Base-by-base conservation (phyloP, 2,113 vertebrate genomes). In the Drymodes brunneopygia region DNA sequence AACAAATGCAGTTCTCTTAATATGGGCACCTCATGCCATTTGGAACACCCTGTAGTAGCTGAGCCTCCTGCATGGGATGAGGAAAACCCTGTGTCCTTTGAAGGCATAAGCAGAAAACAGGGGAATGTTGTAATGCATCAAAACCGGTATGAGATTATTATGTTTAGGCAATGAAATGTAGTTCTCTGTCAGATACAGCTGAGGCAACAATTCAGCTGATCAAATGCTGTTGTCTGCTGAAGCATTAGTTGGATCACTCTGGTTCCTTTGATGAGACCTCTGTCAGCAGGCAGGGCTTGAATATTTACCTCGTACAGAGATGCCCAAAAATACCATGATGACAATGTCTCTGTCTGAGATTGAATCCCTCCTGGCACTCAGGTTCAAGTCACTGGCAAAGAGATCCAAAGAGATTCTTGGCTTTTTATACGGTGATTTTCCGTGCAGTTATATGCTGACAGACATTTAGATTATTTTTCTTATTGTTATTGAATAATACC, bases 21-120 rank as follows among this genome's bases (percentile, higher is more conserved):
- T 56, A 42, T 0, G 0, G 5, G 7, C 5, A 33, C 9, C 5
- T 57, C 5, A 0, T 56, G 31, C 15, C 23, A 23, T 71, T 87
- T 62, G 38, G 66, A 79, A 24, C 10, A 45, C 10, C 16, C 25
- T 45, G 11, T 21, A 50, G 25, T 5, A 50, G 25, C 48, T 67
- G 18, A 78, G 12, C 7, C 12, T 50, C 48, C 47, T 66, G 10
- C 13, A 28, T 4, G 7, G 29, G 19, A 48, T 27, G 16, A 58
- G 10, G 21, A 81, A 69, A 66, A 29, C 27, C 12, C 31, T 14
- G 9, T 13, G 27, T 27, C 22, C 24, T 89, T 80, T 36, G 14
- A 17, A 78, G 15, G 7, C 10, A 13, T 61, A 31, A 61, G 13
- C 31, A 86, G 25, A 78, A 83, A 33, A 17, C 35, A 51, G 19